Conservation (phyloP, 2,113 vertebrate species). For the Oncorhynchus clarkii region DNA sequence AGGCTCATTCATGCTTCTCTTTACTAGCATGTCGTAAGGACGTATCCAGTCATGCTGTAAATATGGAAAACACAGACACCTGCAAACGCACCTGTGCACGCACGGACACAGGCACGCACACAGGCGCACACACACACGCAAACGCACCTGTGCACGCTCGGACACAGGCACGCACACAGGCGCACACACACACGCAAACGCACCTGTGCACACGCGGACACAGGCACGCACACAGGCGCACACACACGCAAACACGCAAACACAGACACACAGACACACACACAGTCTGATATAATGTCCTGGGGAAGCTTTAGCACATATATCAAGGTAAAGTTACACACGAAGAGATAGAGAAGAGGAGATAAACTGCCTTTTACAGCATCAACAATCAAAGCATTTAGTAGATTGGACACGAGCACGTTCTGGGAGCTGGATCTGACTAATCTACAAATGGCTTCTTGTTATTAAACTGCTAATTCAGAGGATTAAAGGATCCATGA, state of each 20-base stretch:
- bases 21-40: slow-evolving; percentile 18
- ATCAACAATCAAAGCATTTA: slow-evolving; percentile 67
- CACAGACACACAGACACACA: not conserved
- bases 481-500: slow-evolving; percentile 70
- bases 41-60: not conserved
- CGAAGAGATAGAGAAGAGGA: not conserved
- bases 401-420: slow-evolving; percentile 71
- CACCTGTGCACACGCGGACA: not conserved
- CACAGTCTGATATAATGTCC: not conserved
- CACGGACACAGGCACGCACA: not conserved
- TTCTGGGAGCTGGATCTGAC: slow-evolving; percentile 67
- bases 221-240: not conserved
- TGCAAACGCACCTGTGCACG: not conserved
- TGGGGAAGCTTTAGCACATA: not conserved
- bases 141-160: not conserved
- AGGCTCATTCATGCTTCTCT: slow-evolving; percentile 20
- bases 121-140: not conserved
- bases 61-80: not conserved
- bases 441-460: slow-evolving; percentile 76
- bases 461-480: slow-evolving; percentile 76
- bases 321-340: not conserved
- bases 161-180: not conserved
- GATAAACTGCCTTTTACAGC: slow-evolving; percentile 32
- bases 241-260: not conserved
- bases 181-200: not conserved